Conservation (phyloP, 2,888 invertebrate species). For the Megaustenia siamemsis region DNA sequence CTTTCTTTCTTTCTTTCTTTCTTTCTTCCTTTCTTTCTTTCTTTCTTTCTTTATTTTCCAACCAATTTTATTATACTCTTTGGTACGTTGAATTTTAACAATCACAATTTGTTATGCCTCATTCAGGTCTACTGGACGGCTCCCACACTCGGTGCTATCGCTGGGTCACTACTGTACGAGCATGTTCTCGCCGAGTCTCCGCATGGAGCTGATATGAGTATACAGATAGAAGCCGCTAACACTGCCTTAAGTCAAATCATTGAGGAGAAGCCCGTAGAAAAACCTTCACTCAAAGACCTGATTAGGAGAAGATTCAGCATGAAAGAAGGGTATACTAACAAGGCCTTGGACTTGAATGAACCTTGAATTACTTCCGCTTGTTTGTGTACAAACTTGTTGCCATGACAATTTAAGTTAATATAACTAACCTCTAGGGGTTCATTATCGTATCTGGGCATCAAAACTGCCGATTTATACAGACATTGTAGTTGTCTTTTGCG, state of each 20-base stretch:
- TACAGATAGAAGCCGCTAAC: not conserved
- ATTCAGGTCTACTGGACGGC: not conserved
- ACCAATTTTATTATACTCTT: too few relatives aligned
- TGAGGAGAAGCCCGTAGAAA: not conserved
- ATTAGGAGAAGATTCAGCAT: not conserved
- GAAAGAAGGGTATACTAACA: not conserved
- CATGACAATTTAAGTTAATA: too few relatives aligned
- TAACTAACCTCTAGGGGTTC: too few relatives aligned
- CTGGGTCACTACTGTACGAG: not conserved
- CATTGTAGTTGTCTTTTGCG: too few relatives aligned
- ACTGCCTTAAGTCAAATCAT: too few relatives aligned
- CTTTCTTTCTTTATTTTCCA: too few relatives aligned
- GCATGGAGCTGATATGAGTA: not conserved
- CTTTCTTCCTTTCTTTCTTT: slow-evolving; percentile 17
- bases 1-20: slow-evolving; percentile 13
- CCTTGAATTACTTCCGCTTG: not conserved
- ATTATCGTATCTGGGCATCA: too few relatives aligned
- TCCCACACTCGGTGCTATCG: not conserved
- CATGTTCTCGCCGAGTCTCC: slow-evolving; percentile 1
- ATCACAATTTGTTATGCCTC: too few relatives aligned
- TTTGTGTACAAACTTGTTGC: too few relatives aligned
- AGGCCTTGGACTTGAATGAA: not conserved
- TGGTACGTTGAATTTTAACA: too few relatives aligned
- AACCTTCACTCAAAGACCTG: not conserved
- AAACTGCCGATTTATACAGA: too few relatives aligned